Evolutionary conservation across 2,797 vertebrate genomes (phyloP), one percentile per base, ranked within the genome.

Genomic region (Tenualosa thibaudeaui): DNA sequence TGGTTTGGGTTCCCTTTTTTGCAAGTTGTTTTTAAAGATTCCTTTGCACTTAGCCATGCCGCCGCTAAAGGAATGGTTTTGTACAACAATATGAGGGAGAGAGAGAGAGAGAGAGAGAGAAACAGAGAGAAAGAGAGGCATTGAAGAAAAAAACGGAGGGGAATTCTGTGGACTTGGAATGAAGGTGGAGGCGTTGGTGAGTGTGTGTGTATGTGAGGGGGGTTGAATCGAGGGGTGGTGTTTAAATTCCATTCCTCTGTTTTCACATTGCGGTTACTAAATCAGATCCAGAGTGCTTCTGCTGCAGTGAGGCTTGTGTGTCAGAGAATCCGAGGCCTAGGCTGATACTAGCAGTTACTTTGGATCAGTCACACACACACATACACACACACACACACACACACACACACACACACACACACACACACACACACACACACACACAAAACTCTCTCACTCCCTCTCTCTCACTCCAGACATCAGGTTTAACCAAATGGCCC

Each of bases 211-310:
- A 17, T 58, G 53, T 54, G 43, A 56, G 56, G 56, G 53, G 40
- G 43, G 43, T 56, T 15, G 31, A 83, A 82, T 54, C 26, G 37
- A 43, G 43, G 17, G 68, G 68, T 60, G 85, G 31, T 53, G 84
- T 85, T 75, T 82, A 88, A 84, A 88, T 85, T 88, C 87, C 87
- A 82, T 87, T 87, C 86, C 86, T 85, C 82, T 88, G 83, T 83
- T 81, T 88, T 88, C 87, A 85, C 83, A 85, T 65, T 85, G 87
- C 82, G 85, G 85, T 86, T 71, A 56, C 83, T 85, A 86, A 88
- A 86, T 86, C 84, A 85, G 82, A 88, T 86, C 87, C 87, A 88
- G 87, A 85, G 81, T 78, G 83, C 86, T 86, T 85, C 86, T 88
- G 54, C 58, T 60, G 31, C 82, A n/a, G 85, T 85, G 81, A 58